A percentile compares a stretch with the other conserved stretches of the same genome.
Evolutionary conservation across 2,113 vertebrate genomes (phyloP).

Genomic region (Campylomormyrus numenius): DNA sequence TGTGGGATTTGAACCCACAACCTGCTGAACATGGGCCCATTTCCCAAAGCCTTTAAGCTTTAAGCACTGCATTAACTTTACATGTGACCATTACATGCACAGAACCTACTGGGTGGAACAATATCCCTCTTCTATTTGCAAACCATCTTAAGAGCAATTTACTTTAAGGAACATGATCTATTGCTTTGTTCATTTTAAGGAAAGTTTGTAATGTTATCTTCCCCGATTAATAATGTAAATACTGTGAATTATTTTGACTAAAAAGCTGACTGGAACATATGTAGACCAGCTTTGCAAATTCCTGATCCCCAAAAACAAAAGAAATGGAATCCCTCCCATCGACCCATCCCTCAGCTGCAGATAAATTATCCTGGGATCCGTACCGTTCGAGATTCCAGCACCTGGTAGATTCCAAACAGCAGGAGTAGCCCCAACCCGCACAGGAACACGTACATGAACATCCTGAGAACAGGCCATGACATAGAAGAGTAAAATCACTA

Average conservation of each 20-base stretch:
- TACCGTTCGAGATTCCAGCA: conserved; percentile 62
- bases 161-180: neutral
- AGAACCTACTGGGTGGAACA: neutral
- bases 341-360: neutral
- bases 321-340: neutral
- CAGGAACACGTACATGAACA: conserved; percentile 68
- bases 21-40: neutral
- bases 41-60: neutral
- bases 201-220: neutral
- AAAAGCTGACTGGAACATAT: neutral
- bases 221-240: neutral
- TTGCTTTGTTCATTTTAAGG: neutral
- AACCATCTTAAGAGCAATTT: neutral
- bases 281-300: neutral
- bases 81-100: neutral
- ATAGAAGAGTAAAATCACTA: neutral
- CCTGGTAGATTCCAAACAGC: conserved; percentile 59
- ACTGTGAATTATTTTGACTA: neutral
- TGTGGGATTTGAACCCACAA: neutral
- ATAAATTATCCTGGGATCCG: conserved; percentile 15
- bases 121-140: neutral
- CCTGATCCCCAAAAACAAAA: neutral
- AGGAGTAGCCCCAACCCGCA: conserved; percentile 52
- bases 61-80: neutral
- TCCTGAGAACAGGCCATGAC: conserved; percentile 36